These are phyloP conservation scores for Ammodytes marinus DNA, from an alignment of 2,113 vertebrate genomes.

Conservation along the genomic window DNA sequence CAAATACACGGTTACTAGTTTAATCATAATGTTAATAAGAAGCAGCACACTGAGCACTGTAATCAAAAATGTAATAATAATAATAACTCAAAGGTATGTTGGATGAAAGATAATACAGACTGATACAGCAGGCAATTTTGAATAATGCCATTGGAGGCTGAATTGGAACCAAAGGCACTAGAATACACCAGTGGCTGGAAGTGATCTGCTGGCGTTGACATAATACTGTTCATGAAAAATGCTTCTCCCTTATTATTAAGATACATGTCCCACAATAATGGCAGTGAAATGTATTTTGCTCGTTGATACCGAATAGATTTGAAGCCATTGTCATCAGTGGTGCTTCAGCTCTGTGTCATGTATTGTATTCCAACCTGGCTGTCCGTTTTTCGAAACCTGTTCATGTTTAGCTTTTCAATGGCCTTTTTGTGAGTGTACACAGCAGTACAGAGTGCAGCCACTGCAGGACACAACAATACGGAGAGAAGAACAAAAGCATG, in stretches of 20 bases:
- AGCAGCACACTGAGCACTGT: neutral
- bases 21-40: conserved; percentile 11
- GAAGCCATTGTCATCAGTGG: neutral
- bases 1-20: neutral
- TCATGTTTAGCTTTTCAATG: neutral
- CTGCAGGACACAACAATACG: conserved; percentile 5
- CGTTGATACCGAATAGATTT: neutral
- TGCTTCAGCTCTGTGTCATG: neutral
- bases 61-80: neutral
- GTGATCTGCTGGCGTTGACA: neutral
- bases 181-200: neutral
- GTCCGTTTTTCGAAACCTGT: neutral
- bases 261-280: neutral
- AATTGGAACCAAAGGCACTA: neutral
- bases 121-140: neutral
- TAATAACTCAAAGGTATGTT: neutral
- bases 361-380: neutral
- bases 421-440: neutral
- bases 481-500: neutral
- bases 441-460: neutral
- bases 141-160: neutral
- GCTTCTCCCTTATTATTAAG: neutral
- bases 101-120: neutral
- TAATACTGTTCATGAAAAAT: neutral
- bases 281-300: neutral